phyloP scores from a whole-genome alignment of 2,888 invertebrate genomes.

The Idaea dimidiata region DNA sequence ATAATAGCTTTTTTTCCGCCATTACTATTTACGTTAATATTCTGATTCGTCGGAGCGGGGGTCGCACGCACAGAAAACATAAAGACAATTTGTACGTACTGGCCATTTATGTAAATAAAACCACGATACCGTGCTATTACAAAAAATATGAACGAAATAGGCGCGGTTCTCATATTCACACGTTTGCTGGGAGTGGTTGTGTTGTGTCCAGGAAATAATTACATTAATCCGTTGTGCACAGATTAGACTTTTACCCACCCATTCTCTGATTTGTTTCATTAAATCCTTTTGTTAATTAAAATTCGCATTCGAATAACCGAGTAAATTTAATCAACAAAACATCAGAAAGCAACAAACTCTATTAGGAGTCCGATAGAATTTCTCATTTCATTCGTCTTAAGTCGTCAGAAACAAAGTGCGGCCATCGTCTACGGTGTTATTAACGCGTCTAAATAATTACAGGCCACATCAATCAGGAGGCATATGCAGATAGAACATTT shows the following conservation, averaged over 20 bases:
- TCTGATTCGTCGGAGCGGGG: conserved; percentile 73
- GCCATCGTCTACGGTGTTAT: conserved; percentile 77
- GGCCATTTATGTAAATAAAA: conserved; percentile 79
- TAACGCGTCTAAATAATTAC: conserved; percentile 81
- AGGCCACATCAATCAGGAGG: conserved; percentile 79
- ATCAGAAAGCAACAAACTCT: conserved; percentile 74
- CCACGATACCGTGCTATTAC: conserved; percentile 71
- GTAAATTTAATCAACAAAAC: conserved; percentile 73
- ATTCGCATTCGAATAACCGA: conserved; percentile 42
- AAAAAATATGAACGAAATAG: conserved; percentile 61
- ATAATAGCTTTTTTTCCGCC: conserved; percentile 78
- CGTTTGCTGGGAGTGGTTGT: conserved; percentile 64
- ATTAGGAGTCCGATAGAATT: conserved; percentile 76
- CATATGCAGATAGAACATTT: conserved; percentile 78
- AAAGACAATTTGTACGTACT: conserved; percentile 76
- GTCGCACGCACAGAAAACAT: conserved; percentile 79
- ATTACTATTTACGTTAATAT: conserved; percentile 79
- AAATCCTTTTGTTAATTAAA: conserved; percentile 40
- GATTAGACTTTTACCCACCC: conserved; percentile 25
- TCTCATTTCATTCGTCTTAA: conserved; percentile 80
- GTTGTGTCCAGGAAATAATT: conserved; percentile 45
- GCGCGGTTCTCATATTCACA: conserved; percentile 65
- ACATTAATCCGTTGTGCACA: conserved; percentile 43
- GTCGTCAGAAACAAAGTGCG: conserved; percentile 79
- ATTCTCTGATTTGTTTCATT: conserved; percentile 17